Base-by-base conservation (phyloP, 2,888 invertebrate species). In the Ochropleura plecta region DNA sequence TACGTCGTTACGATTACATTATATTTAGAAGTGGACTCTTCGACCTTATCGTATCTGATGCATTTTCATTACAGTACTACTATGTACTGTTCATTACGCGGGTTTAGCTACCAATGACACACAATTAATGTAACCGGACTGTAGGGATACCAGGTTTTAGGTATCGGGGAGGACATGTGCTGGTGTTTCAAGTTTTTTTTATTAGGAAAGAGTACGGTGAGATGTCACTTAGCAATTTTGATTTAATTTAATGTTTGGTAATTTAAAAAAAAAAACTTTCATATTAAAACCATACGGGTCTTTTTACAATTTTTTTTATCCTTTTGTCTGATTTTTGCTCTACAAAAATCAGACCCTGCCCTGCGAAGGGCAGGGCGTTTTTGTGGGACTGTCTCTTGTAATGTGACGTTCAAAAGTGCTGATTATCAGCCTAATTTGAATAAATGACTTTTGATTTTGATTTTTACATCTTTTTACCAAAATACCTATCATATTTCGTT, bases 41-140 rank as follows among this genome's bases (percentile, higher is more conserved):
- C 70, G 70, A 79, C 78, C 70, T 82, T 82, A 83, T 72, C 60
- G 78, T 74, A 76, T 74, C 77, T 72, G 84, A 86, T 86, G 81
- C 81, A 79, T 87, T 86, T 86, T 72, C 86, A 86, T 87, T 87
- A 86, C 78, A 81, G 82, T n/a, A n/a, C n/a, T n/a, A n/a, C n/a
- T n/a, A n/a, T n/a, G n/a, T n/a, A n/a, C 78, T 81, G 81, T 87
- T 87, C 78, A 82, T 86, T 87, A 79, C 77, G 79, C 67, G 65
- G 78, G 74, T 68, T 82, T 84, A 86, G 76, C 75, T 85, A 67
- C 78, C 86, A 81, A 87, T 84, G 87, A 82, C 77, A 82, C 73
- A 86, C 81, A 86, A 87, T 87, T 87, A 86, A 80, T 75, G 76
- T 74, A 70, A 87, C 79, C 75, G 79, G 77, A 55, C 72, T 63